These are phyloP conservation scores for Serilophus lunatus DNA, from an alignment of 2,113 vertebrate genomes.

Conservation along the genomic window DNA sequence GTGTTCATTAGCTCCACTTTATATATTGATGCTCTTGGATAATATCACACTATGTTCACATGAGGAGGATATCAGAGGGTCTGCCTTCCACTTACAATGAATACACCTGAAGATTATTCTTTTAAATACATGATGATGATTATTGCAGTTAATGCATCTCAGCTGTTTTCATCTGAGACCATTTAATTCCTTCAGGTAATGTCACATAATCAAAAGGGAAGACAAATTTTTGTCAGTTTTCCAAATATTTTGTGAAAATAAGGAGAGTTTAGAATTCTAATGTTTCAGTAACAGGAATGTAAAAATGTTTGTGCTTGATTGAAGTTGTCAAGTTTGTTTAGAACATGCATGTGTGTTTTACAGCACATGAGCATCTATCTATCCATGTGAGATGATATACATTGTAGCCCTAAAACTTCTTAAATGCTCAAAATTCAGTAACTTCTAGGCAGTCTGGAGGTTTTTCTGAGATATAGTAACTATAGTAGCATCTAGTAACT, in stretches of 20 bases:
- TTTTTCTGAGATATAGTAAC: neutral
- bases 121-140: neutral
- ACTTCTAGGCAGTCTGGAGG: neutral
- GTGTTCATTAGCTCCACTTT: neutral
- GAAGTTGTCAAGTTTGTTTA: neutral
- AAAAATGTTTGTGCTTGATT: neutral
- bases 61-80: neutral
- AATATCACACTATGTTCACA: accelerated
- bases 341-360: neutral
- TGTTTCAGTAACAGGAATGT: neutral
- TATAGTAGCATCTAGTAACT: neutral
- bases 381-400: neutral
- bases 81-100: neutral
- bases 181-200: neutral
- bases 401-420: neutral
- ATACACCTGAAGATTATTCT: neutral
- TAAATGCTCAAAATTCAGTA: neutral
- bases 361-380: neutral
- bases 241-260: neutral
- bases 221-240: neutral
- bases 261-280: neutral
- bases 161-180: neutral
- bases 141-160: neutral
- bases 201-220: neutral
- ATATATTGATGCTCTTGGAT: neutral